These are phyloP conservation scores for Lasioglossum albipes DNA, from an alignment of 1,140 invertebrate species.

Conservation along the genomic window DNA sequence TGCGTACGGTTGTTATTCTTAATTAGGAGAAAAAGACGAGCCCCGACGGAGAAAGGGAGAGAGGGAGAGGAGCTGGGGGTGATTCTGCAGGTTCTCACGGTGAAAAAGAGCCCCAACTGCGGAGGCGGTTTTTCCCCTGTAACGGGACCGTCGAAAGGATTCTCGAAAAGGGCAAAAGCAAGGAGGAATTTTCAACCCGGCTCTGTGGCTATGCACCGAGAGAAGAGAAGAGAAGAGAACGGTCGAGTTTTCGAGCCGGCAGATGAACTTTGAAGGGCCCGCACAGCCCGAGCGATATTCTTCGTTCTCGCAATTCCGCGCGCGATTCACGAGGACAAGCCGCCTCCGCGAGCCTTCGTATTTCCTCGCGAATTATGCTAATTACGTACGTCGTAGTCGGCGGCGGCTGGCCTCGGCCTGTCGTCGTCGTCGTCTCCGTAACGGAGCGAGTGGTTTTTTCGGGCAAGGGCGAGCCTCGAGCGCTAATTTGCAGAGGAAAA, in stretches of 20 bases:
- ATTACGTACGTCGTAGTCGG: conserved; percentile 36
- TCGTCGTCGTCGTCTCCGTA: background rate
- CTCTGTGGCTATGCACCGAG: background rate
- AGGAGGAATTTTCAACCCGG: conserved; percentile 39
- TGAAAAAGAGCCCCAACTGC: conserved; percentile 7
- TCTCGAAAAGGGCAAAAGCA: conserved; percentile 30
- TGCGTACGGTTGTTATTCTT: conserved; percentile 32
- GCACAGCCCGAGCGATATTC: conserved; percentile 22
- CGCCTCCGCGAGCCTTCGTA: conserved; percentile 25
- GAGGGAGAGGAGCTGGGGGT: background rate
- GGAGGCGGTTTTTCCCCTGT: background rate
- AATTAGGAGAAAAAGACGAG: conserved; percentile 27
- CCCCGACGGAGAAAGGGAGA: too few species aligned
- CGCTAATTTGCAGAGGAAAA: conserved; percentile 42
- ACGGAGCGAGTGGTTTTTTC: conserved; percentile 9
- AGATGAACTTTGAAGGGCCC: conserved; percentile 48
- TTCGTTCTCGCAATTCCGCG: conserved; percentile 16
- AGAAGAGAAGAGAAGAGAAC: conserved; percentile 6
- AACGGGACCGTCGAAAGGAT: conserved; percentile 37
- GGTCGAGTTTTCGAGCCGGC: conserved; percentile 39
- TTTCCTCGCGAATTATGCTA: conserved; percentile 54
- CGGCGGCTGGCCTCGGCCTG: too few species aligned
- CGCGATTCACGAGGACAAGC: conserved; percentile 39
- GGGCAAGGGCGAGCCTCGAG: conserved; percentile 37
- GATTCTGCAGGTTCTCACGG: conserved; percentile 18